Percentiles rank a stretch among this genome's conserved stretches.
These are phyloP conservation scores for Orgyia antiqua DNA, from an alignment of 2,888 invertebrate genomes.

Conservation along the genomic window DNA sequence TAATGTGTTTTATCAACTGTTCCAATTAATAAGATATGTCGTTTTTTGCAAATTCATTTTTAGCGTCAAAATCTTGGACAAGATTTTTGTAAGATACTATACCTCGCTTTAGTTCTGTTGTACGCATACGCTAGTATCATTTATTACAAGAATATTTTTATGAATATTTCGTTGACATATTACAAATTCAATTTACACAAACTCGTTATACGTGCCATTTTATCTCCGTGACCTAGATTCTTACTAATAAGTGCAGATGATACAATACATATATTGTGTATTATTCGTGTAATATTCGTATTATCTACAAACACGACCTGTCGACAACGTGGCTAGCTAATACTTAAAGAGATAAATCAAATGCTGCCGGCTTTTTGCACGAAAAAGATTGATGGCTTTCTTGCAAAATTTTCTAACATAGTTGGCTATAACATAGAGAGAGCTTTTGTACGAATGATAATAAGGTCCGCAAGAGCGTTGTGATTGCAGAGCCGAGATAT, in stretches of 20 bases:
- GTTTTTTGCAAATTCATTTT: too few relatives aligned
- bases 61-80: too few relatives aligned
- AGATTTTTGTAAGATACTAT: too few relatives aligned
- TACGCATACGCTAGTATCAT: too few relatives aligned
- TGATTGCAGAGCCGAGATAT: constrained; percentile 40
- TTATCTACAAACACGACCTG: constrained; percentile 29
- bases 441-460: constrained; percentile 49
- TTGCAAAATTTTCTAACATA: constrained; percentile 47
- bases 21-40: too few relatives aligned
- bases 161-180: constrained; percentile 14
- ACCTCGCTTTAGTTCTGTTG: too few relatives aligned
- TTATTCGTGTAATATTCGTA: constrained; percentile 3
- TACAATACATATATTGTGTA: too few relatives aligned
- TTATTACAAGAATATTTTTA: too few relatives aligned
- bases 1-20: too few relatives aligned
- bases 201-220: constrained; percentile 12
- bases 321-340: constrained; percentile 41
- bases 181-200: constrained; percentile 20
- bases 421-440: constrained; percentile 40
- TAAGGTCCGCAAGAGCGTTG: constrained; percentile 32
- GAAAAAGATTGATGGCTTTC: constrained; percentile 58
- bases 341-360: constrained; percentile 72
- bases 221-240: constrained; percentile 18
- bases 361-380: constrained; percentile 53
- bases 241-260: constrained; percentile 22